A percentile compares a stretch with the other conserved stretches of the same genome.
Evolutionary conservation across 2,113 vertebrate species (phyloP).

Genomic region (Oostethus manadensis): DNA sequence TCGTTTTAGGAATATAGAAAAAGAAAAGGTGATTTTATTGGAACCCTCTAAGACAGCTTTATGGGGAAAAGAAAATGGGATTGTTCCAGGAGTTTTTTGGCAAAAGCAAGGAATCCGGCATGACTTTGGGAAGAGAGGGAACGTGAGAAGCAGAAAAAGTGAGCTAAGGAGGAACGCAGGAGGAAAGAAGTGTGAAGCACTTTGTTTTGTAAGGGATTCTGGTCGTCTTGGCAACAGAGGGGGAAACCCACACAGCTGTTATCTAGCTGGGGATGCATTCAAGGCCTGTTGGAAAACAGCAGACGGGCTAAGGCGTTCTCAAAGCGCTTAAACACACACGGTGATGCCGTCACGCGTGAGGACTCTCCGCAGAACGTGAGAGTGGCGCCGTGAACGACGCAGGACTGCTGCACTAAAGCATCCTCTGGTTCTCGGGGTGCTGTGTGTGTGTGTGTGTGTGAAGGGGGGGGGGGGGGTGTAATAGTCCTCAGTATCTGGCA

Average conservation of each 20-base stretch:
- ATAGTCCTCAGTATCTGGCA: constrained; percentile 42
- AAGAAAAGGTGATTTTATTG: too few relatives aligned
- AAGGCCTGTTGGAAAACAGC: constrained; percentile 26
- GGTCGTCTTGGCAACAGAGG: constrained; percentile 61
- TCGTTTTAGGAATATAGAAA: too few relatives aligned
- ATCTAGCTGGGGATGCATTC: constrained; percentile 43
- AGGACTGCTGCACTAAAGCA: not conserved
- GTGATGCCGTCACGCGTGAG: not conserved
- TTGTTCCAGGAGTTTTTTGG: not conserved
- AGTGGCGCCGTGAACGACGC: not conserved
- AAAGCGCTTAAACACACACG: not conserved
- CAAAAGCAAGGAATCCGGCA: not conserved
- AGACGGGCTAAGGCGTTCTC: not conserved
- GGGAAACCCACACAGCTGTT: constrained; percentile 76
- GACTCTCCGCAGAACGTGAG: not conserved
- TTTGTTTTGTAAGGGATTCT: constrained; percentile 62
- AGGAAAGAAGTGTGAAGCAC: constrained; percentile 35
- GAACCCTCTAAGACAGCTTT: not conserved
- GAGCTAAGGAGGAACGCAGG: constrained; percentile 44
- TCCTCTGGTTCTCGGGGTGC: constrained; percentile 38
- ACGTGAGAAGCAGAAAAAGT: constrained; percentile 17
- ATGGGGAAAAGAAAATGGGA: not conserved
- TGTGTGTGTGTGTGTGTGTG: too few relatives aligned
- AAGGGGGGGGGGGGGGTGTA: constrained; percentile 52
- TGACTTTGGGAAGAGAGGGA: not conserved